These are phyloP conservation scores for Parnassius smintheus DNA, from an alignment of 2,888 invertebrate genomes.

Conservation along the genomic window DNA sequence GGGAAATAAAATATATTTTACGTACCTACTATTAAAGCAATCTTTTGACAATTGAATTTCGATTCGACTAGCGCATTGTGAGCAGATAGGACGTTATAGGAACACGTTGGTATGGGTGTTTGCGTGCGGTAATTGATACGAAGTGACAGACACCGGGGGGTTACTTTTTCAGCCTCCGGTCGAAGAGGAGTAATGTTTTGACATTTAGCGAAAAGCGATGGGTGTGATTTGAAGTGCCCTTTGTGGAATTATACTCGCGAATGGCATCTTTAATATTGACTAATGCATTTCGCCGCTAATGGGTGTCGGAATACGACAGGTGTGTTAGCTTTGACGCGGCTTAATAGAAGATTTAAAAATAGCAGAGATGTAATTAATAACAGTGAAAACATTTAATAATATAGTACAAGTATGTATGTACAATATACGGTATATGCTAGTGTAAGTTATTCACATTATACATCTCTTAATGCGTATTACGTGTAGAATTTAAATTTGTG, in stretches of 20 bases:
- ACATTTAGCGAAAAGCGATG: constrained; percentile 76
- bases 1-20: constrained; percentile 51
- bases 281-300: constrained; percentile 78
- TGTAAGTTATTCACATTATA: constrained; percentile 15
- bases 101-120: constrained; percentile 63
- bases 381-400: not conserved
- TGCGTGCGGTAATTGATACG: constrained; percentile 80
- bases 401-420: not conserved
- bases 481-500: too few species aligned
- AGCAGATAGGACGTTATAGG: constrained; percentile 68
- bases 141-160: constrained; percentile 76
- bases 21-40: constrained; percentile 73
- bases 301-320: constrained; percentile 73
- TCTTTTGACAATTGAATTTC: constrained; percentile 80
- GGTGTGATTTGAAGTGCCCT: constrained; percentile 81
- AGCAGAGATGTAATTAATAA: constrained; percentile 11
- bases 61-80: constrained; percentile 61
- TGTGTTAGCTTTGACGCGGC: constrained; percentile 59
- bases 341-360: constrained; percentile 17
- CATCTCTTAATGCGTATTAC: too few species aligned
- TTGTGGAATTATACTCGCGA: constrained; percentile 80
- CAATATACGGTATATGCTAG: not conserved
- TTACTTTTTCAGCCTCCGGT: constrained; percentile 69
- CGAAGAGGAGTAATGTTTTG: constrained; percentile 73
- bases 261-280: constrained; percentile 79